Base-by-base conservation (phyloP, 2,888 invertebrate genomes). In the Apamea epomidion region DNA sequence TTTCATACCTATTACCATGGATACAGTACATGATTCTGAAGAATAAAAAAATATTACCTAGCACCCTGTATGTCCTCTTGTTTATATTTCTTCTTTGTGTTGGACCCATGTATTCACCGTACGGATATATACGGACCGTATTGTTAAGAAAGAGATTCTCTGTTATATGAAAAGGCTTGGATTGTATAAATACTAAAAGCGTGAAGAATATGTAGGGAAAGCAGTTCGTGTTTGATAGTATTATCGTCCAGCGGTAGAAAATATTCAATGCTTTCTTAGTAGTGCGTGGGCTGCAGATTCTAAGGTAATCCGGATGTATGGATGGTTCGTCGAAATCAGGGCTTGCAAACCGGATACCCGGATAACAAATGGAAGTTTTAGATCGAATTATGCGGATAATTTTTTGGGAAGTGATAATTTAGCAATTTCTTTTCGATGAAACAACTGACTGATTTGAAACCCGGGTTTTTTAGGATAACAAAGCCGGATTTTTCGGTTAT, bases 61-160 rank as follows among this genome's bases (percentile, higher is more conserved):
- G 16, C 16, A 48, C 16, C 5, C 5, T 48, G 16, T 48, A 25
- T 62, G n/a, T 29, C 14, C 16, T n/a, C 29, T 14, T 32, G 37
- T 62, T 37, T 58, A 45, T 29, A 18, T 32, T 32, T 6, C n/a
- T 21, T 16, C 12, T 42, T 42, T 74, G 8, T 76, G 3, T 42
- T 51, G 4, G 5, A 42, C 4, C 64, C 51, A 29, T 76, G 29
- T 29, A 51, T 48, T 42, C 42, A 42, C 42, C 42, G 42, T 42
- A 42, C 42, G 42, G 42, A 7, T 42, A 42, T 42, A 42, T 42
- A 4, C 42, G 42, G 42, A 51, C 29, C n/a, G 21, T 64, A 76
- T 74, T 75, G 48, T 62, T 74, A 21, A 29, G 32, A 25, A 29
- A 74, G 45, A 48, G 14, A 25, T 32, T 76, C 48, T 74, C 32